These are phyloP conservation scores for Galleria mellonella DNA, from an alignment of 1,140 invertebrate species.

Conservation along the genomic window DNA sequence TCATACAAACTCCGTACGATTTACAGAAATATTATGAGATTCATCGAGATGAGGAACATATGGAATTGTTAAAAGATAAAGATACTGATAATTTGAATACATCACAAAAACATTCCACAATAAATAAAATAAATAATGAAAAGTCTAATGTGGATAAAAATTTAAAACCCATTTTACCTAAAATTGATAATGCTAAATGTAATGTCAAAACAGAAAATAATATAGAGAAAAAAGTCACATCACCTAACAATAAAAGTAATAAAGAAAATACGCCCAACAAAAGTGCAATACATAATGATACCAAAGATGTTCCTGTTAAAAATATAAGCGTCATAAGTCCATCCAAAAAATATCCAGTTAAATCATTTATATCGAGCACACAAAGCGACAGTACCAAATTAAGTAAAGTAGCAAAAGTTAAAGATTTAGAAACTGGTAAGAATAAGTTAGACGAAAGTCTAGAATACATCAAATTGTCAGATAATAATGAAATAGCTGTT, in stretches of 20 bases:
- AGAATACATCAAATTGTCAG: constrained; percentile 65
- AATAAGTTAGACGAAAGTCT: constrained; percentile 63
- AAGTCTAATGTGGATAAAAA: constrained; percentile 32
- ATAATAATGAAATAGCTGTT: constrained; percentile 67
- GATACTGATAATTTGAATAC: constrained; percentile 23
- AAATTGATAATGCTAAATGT: constrained; percentile 18
- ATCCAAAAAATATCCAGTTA: constrained; percentile 64
- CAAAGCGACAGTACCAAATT: constrained; percentile 55
- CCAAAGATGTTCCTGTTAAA: constrained; percentile 61
- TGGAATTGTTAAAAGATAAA: constrained; percentile 56
- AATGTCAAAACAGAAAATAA: constrained; percentile 21
- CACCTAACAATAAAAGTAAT: constrained; percentile 29
- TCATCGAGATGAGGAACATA: constrained; percentile 64
- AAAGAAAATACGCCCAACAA: constrained; percentile 48
- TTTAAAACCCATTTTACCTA: constrained; percentile 32
- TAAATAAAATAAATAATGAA: constrained; percentile 45
- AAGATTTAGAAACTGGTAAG: constrained; percentile 65
- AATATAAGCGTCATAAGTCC: constrained; percentile 63
- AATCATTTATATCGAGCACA: constrained; percentile 49
- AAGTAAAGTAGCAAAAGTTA: constrained; percentile 64
- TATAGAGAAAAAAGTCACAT: constrained; percentile 25
- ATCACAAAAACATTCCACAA: constrained; percentile 37
- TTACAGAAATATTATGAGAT: constrained; percentile 71
- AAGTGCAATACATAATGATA: constrained; percentile 63
- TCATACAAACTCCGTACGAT: constrained; percentile 72